Evolutionary conservation across 2,113 vertebrate genomes (phyloP).

Genomic region (Pomatorhinus ruficollis): DNA sequence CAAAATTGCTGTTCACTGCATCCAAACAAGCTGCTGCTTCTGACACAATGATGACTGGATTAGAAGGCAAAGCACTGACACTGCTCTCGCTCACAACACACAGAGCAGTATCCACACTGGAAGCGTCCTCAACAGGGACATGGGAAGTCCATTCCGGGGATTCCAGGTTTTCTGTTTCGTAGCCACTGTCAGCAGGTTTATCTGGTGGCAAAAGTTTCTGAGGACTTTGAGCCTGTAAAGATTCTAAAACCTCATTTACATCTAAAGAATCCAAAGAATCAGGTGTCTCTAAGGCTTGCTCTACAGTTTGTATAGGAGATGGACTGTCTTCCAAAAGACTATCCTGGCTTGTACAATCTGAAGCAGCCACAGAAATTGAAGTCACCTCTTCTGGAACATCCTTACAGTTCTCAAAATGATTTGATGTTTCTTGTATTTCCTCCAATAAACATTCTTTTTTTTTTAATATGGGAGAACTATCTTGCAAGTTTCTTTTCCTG

Average conservation of each 20-base stretch:
- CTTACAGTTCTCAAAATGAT: slow-evolving; percentile 3
- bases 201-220: slow-evolving; percentile 88
- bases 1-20: slow-evolving; percentile 26
- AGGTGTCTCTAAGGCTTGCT: slow-evolving; percentile 83
- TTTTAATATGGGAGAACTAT: neutral
- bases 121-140: slow-evolving; percentile 62
- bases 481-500: neutral
- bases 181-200: slow-evolving; percentile 94
- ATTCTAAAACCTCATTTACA: slow-evolving; percentile 79
- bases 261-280: slow-evolving; percentile 92
- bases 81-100: neutral
- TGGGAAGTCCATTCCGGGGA: slow-evolving; percentile 97
- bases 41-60: slow-evolving; percentile 87
- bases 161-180: slow-evolving; percentile 96
- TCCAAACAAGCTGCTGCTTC: slow-evolving; percentile 66
- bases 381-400: slow-evolving; percentile 13
- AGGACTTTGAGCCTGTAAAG: slow-evolving; percentile 65
- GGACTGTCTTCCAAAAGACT: slow-evolving; percentile 88
- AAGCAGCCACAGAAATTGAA: slow-evolving; percentile 76
- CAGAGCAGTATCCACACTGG: slow-evolving; percentile 55
- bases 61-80: slow-evolving; percentile 46
- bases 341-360: slow-evolving; percentile 89
- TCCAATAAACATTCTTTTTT: neutral
- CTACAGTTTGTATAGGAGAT: slow-evolving; percentile 72
- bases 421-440: neutral